Percentiles rank a stretch among this genome's conserved stretches.
Conservation (phyloP, 2,797 vertebrate genomes). For the Gymnoscopelus braueri region DNA sequence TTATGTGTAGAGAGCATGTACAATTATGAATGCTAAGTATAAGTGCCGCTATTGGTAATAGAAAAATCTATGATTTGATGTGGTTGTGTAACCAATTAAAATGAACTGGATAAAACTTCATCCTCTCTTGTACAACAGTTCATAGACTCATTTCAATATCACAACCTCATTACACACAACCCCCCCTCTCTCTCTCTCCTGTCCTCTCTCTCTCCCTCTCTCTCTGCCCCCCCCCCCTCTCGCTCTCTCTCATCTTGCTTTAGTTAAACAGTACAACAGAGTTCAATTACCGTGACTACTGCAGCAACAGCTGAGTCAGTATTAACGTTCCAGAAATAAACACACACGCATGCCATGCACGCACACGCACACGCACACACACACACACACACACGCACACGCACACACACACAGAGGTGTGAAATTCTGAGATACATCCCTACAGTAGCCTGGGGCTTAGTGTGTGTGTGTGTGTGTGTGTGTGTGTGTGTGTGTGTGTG, state of each 20-base stretch:
- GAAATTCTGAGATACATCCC: not conserved
- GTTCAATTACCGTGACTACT: slow-evolving; percentile 43
- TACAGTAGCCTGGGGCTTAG: no score
- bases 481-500: no score
- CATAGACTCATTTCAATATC: slow-evolving; percentile 22
- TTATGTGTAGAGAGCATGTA: slow-evolving; percentile 25
- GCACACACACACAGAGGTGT: not conserved
- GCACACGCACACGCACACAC: slow-evolving; percentile 6
- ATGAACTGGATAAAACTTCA: slow-evolving; percentile 38
- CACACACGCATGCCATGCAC: slow-evolving; percentile 24
- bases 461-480: no score
- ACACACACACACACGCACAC: slow-evolving; percentile 11
- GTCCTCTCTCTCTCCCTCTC: not conserved
- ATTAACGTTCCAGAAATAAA: slow-evolving; percentile 9
- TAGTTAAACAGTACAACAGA: slow-evolving; percentile 36
- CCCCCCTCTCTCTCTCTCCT: slow-evolving; percentile 7
- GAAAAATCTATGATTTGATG: slow-evolving; percentile 17
- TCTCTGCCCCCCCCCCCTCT: not conserved
- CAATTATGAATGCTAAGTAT: slow-evolving; percentile 5
- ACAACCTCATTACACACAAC: slow-evolving; percentile 46
- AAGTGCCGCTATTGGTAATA: not conserved
- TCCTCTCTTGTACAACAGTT: slow-evolving; percentile 39
- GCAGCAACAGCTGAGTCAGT: slow-evolving; percentile 46
- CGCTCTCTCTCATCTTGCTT: slow-evolving; percentile 31
- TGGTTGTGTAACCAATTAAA: slow-evolving; percentile 53